phyloP scores from a whole-genome alignment of 2,888 invertebrate species.

The Aphodius granarius region DNA sequence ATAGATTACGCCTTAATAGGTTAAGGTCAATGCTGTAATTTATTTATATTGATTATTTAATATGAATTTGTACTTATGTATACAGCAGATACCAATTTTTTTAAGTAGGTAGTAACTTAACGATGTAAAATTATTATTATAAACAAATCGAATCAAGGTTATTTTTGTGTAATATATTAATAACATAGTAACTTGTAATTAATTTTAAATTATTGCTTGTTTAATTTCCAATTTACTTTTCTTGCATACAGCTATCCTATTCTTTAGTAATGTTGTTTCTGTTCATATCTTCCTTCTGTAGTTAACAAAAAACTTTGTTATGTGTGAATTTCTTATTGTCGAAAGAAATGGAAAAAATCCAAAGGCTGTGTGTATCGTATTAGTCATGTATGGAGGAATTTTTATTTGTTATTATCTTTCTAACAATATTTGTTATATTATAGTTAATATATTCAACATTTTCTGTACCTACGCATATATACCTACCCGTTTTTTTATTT shows the following conservation, averaged over 20 bases:
- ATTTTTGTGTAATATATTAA: neutral
- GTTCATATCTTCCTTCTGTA: slow-evolving; percentile 9
- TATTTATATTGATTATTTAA: neutral
- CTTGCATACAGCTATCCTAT: slow-evolving; percentile 1
- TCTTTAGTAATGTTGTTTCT: neutral
- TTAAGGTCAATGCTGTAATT: neutral
- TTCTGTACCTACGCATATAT: neutral
- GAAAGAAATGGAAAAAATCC: slow-evolving; percentile 31
- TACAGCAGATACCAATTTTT: neutral
- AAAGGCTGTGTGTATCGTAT: slow-evolving; percentile 49
- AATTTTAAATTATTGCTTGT: neutral
- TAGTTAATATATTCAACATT: neutral
- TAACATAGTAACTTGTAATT: neutral
- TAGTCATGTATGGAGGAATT: slow-evolving; percentile 39
- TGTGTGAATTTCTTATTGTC: neutral
- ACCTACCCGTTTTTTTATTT: neutral
- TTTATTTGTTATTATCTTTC: neutral
- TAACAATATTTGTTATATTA: neutral
- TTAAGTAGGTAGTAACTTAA: neutral
- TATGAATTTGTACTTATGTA: neutral
- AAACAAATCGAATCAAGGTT: too few relatives aligned
- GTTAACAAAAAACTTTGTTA: neutral
- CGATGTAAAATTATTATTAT: neutral
- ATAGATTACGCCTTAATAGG: too few relatives aligned
- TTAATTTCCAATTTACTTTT: neutral